Base-by-base conservation (phyloP, 2,797 vertebrate species). In the Betta splendens region DNA sequence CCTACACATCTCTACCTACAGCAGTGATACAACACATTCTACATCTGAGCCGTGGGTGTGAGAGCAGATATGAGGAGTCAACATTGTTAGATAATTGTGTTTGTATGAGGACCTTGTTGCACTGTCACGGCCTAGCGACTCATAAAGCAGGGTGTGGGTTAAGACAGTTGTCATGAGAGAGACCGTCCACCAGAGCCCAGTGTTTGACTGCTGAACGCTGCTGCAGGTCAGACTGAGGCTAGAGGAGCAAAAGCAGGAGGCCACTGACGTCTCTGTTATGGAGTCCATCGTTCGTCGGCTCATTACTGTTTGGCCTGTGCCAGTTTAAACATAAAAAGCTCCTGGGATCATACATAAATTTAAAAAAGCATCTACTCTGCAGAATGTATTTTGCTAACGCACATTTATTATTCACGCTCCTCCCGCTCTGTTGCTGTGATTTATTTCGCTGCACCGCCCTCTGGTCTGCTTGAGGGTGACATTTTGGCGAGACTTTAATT, bases 101-200 rank as follows among this genome's bases (percentile, higher is more conserved):
- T 45, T 31, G 0, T 39, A 26, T 35, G 21, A 31, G 7, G 9
- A 4, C 38, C 32, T 35, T 25, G 18, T 11, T 38, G 20, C 15
- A 33, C 13, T 15, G 13, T 40, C 7, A 31, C 38, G 21, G 23
- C 13, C 21, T n/a, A n/a, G n/a, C n/a, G n/a, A n/a, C n/a, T n/a
- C n/a, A n/a, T n/a, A n/a, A n/a, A n/a, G n/a, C n/a, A n/a, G n/a
- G n/a, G n/a, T 37, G 13, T 26, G 50, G 28, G 33, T 46, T 31
- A 32, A 17, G 18, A 5, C 15, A 48, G 50, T 51, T 87, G 89
- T 87, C 69, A 83, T 87, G 76, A 35, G 75, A 52, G 39, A 59
- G 47, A 66, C 8, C 53, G 79, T 83, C 89, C 89, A 89, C 77
- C 80, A 89, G 89, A 84, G 89, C 81, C 86, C 89, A 86, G 87